phyloP scores from a whole-genome alignment of 2,888 invertebrate genomes.

The Cephus runcator region DNA sequence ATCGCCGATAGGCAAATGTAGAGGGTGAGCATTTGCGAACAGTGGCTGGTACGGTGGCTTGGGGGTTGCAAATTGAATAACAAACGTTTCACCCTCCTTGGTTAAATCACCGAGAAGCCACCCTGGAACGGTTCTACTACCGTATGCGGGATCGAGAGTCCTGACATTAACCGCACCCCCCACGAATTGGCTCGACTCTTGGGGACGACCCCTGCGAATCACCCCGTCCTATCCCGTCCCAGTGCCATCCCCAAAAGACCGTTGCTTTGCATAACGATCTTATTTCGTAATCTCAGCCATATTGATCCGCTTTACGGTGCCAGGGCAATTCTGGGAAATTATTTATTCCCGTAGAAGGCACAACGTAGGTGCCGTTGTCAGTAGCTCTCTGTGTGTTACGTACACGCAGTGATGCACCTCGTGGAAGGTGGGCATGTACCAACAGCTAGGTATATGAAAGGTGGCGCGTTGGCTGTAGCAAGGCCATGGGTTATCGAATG shows the following conservation, averaged over 20 bases:
- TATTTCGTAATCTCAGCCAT: constrained; percentile 58
- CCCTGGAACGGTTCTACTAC: constrained; percentile 36
- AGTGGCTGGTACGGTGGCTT: constrained; percentile 42
- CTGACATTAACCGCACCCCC: constrained; percentile 60
- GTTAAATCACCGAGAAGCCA: constrained; percentile 58
- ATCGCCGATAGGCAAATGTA: not conserved
- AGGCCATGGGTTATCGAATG: not conserved
- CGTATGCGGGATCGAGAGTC: constrained; percentile 22
- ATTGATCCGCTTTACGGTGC: constrained; percentile 54
- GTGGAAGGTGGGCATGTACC: not conserved
- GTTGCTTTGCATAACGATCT: constrained; percentile 62
- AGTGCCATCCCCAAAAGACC: constrained; percentile 25
- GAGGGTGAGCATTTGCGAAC: constrained; percentile 33
- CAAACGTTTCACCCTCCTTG: constrained; percentile 59
- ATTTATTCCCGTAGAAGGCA: constrained; percentile 28
- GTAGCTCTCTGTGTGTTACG: not conserved
- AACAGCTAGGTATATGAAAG: not conserved
- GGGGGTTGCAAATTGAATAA: constrained; percentile 60
- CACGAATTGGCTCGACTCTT: constrained; percentile 40
- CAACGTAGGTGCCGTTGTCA: not conserved
- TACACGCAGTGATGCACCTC: not conserved
- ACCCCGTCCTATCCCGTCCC: constrained; percentile 22
- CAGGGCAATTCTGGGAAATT: constrained; percentile 33
- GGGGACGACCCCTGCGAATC: constrained; percentile 20
- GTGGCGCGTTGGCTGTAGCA: not conserved